These are phyloP conservation scores for Erynnis tages DNA, from an alignment of 2,888 invertebrate genomes.

Conservation along the genomic window DNA sequence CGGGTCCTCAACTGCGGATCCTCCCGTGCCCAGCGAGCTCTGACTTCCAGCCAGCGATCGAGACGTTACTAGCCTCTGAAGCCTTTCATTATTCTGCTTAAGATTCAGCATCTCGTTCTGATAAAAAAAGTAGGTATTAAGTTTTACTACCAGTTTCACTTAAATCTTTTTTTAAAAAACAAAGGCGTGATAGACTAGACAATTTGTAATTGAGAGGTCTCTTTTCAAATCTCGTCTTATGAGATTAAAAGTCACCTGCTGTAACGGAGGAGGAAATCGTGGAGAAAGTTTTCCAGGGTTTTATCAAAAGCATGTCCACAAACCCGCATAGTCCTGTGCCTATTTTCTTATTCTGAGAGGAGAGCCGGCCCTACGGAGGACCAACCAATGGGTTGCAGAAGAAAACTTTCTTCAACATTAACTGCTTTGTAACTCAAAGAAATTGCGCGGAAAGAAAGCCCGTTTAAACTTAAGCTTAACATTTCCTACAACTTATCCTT, in stretches of 20 bases:
- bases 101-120: constrained; percentile 97
- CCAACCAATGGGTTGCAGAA: no score
- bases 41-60: constrained; percentile 84
- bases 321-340: no score
- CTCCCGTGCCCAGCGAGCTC: constrained; percentile 79
- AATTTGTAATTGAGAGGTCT: no score
- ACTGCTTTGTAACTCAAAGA: background rate
- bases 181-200: no score
- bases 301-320: no score
- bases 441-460: background rate
- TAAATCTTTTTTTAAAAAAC: background rate
- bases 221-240: no score
- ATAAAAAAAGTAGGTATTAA: constrained; percentile 41
- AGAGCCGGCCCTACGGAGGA: no score
- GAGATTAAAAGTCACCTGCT: no score
- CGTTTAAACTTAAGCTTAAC: background rate
- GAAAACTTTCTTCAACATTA: no score
- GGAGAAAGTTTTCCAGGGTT: no score
- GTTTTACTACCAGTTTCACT: background rate
- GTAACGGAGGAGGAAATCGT: no score
- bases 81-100: constrained; percentile 97
- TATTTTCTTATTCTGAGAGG: no score
- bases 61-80: constrained; percentile 91
- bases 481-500: constrained; percentile 3
- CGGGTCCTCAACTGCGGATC: constrained; percentile 77